Evolutionary conservation across 2,888 invertebrate species (phyloP), one percentile per base, ranked within the genome.

Genomic region (Machimus atricapillus): DNA sequence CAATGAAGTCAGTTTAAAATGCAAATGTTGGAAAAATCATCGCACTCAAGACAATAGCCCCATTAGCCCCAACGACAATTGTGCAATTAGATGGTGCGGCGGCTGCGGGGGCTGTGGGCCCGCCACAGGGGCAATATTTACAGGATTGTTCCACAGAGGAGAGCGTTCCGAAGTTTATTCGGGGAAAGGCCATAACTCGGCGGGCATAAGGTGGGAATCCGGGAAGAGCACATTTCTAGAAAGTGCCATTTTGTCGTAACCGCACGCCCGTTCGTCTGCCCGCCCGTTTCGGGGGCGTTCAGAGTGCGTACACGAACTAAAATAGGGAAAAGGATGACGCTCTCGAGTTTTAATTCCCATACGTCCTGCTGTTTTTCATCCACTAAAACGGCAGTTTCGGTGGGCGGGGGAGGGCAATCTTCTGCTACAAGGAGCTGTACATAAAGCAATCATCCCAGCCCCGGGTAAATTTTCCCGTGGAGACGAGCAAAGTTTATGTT

Each of bases 401-500:
- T 66, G n/a, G 52, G 16, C 23, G 40, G 46, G 82, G 77, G 27
- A 77, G 77, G 37, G 23, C 85, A 56, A 58, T 85, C 40, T 58
- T 46, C 76, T 66, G 46, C n/a, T 87, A 58, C 83, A 85, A 78
- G 58, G 23, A 78, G 52, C 34, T 34, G 40, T 46, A 86, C 88
- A 87, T 88, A 88, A 87, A 87, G 87, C 79, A 88, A 88, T 87
- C 88, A 88, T 87, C 87, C 87, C 76, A 87, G 82, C 74, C 79
- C 79, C 74, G 73, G 73, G 81, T 81, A 79, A 87, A 87, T 87
- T 78, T 81, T 82, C 87, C 88, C 88, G 87, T 74, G 34, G 88
- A 86, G 86, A 87, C 85, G 79, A 85, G 87, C 85, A 85, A 85
- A 85, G 34, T 87, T 88, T 82, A 87, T 87, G 87, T 85, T 87